phyloP scores from a whole-genome alignment of 1,140 invertebrate species.

The Micrasema longulum region DNA sequence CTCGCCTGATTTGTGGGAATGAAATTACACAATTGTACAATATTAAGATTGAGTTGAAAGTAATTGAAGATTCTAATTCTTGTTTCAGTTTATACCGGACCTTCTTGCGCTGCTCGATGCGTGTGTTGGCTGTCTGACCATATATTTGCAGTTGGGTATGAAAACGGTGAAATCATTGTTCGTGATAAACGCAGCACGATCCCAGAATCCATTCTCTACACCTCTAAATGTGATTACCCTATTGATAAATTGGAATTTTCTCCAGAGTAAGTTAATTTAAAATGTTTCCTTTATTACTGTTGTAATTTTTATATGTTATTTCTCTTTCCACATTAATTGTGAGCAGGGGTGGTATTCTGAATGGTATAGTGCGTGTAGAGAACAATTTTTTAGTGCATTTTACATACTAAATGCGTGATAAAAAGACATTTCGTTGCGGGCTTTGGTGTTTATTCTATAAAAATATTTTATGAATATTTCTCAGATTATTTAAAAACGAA shows the following conservation, averaged over 20 bases:
- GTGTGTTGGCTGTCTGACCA: constrained; percentile 62
- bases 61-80: neutral
- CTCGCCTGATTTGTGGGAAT: too few species aligned
- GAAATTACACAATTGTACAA: too few species aligned
- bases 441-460: too few species aligned
- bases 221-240: constrained; percentile 35
- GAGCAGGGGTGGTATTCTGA: too few species aligned
- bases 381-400: too few species aligned
- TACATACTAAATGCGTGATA: too few species aligned
- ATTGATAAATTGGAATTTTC: constrained; percentile 50
- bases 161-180: constrained; percentile 59
- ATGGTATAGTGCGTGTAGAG: too few species aligned
- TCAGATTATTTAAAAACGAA: too few species aligned
- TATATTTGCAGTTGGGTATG: constrained; percentile 62
- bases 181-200: constrained; percentile 55
- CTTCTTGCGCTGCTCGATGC: constrained; percentile 60
- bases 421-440: too few species aligned
- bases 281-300: constrained; percentile 5
- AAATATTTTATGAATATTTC: too few species aligned
- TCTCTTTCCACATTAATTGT: too few species aligned
- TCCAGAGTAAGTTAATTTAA: constrained; percentile 40
- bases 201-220: neutral
- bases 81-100: constrained; percentile 59
- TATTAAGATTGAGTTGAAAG: too few species aligned
- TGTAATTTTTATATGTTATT: constrained; percentile 11